Conservation (phyloP, 2,113 vertebrate genomes). For the Mesocricetus auratus region DNA sequence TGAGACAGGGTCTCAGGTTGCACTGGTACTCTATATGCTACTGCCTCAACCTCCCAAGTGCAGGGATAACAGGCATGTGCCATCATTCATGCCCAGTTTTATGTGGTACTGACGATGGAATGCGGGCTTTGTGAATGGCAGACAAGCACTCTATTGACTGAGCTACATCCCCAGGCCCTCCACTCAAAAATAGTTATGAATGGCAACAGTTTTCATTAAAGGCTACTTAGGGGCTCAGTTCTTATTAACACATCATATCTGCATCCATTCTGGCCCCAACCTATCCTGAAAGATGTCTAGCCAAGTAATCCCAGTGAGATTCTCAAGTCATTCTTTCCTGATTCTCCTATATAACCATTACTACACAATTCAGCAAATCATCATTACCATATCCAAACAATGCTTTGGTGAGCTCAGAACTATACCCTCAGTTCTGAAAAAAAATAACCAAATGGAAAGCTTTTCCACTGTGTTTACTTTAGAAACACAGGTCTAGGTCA, state of each 20-base stretch:
- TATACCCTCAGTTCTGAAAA: conserved; percentile 51
- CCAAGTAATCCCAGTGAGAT: not conserved
- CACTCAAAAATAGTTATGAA: not conserved
- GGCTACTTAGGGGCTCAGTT: not conserved
- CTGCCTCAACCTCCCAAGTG: not conserved
- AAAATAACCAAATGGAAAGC: conserved; percentile 18
- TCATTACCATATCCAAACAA: conserved; percentile 24
- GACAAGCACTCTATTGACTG: not conserved
- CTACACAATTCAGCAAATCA: conserved; percentile 10
- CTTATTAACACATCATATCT: conserved; percentile 8
- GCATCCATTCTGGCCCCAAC: not conserved
- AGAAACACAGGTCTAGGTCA: not conserved
- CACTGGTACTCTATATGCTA: not conserved
- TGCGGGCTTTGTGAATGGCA: not conserved
- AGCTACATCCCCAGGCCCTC: not conserved
- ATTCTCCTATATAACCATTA: conserved; percentile 43
- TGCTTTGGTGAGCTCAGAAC: conserved; percentile 34
- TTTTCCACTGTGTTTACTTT: not conserved
- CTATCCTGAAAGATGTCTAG: not conserved
- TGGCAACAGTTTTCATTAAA: not conserved
- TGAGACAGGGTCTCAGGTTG: not conserved
- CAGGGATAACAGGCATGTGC: not conserved
- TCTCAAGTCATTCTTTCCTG: not conserved
- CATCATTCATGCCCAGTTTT: not conserved
- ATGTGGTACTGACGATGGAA: not conserved